Evolutionary conservation across 2,888 invertebrate species (phyloP).

Genomic region (Epinotia nisella): DNA sequence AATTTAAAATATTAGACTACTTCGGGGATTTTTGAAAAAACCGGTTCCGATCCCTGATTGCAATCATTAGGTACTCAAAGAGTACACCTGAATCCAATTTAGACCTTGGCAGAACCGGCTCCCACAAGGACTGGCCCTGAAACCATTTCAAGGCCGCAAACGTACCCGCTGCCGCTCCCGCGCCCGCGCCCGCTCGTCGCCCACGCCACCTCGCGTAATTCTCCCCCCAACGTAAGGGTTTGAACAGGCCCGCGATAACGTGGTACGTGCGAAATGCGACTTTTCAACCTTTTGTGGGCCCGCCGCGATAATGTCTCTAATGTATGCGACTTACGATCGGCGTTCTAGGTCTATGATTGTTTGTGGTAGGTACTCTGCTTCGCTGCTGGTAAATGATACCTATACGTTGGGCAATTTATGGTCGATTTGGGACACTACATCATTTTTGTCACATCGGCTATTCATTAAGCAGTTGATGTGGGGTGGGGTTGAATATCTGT

Average conservation of each 20-base stretch:
- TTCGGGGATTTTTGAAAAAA: too few relatives aligned
- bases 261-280: conserved; percentile 81
- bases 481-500: too few relatives aligned
- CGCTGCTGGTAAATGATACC: not conserved
- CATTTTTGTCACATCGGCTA: too few relatives aligned
- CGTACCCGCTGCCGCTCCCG: conserved; percentile 47
- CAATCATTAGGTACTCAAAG: too few relatives aligned
- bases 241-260: conserved; percentile 74
- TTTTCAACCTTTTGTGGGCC: conserved; percentile 82
- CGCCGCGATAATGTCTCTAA: conserved; percentile 77
- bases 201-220: conserved; percentile 55
- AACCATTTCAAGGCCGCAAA: not conserved
- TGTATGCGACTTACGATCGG: conserved; percentile 61
- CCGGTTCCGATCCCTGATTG: too few relatives aligned
- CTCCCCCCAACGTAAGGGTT: conserved; percentile 79
- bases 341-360: conserved; percentile 65
- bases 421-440: too few relatives aligned
- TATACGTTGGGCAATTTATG: too few relatives aligned
- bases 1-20: too few relatives aligned
- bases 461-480: too few relatives aligned
- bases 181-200: conserved; percentile 49
- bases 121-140: too few relatives aligned
- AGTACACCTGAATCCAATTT: too few relatives aligned
- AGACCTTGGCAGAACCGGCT: too few relatives aligned
- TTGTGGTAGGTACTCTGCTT: conserved; percentile 51